A percentile compares a stretch with the other conserved stretches of the same genome.
These are phyloP conservation scores for Thyatira batis DNA, from an alignment of 2,888 invertebrate species.

Conservation along the genomic window DNA sequence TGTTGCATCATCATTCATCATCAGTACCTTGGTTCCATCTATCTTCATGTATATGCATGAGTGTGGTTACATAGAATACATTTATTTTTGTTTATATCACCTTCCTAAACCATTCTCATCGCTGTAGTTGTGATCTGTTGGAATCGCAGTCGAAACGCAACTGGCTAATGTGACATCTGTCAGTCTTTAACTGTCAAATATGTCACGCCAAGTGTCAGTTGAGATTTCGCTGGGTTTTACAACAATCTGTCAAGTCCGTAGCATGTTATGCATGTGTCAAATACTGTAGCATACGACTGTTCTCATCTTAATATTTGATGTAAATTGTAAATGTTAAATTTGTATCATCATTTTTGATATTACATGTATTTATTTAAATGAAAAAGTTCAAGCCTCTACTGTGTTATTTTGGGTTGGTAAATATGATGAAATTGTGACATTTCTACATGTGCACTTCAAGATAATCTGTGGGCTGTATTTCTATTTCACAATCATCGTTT, in stretches of 20 bases:
- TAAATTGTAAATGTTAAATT: not conserved
- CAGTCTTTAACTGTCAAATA: constrained; percentile 11
- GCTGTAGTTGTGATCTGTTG: constrained; percentile 35
- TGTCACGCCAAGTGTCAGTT: constrained; percentile 13
- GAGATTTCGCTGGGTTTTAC: constrained; percentile 17
- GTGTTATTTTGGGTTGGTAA: constrained; percentile 47
- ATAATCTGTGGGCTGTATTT: constrained; percentile 12
- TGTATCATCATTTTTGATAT: not conserved
- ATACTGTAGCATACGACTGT: constrained; percentile 44
- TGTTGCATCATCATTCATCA: constrained; percentile 40
- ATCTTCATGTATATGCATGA: constrained; percentile 75
- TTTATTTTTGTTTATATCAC: constrained; percentile 30
- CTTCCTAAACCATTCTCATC: constrained; percentile 36
- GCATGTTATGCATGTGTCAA: constrained; percentile 58
- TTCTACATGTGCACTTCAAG: not conserved
- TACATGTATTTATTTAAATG: not conserved
- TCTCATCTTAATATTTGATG: not conserved
- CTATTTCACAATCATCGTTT: constrained; percentile 39
- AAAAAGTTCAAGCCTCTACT: not conserved
- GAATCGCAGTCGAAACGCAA: constrained; percentile 16
- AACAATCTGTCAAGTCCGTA: constrained; percentile 24
- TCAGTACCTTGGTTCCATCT: constrained; percentile 35
- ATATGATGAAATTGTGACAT: constrained; percentile 6
- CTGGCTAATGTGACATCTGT: constrained; percentile 5
- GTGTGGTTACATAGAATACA: constrained; percentile 70